phyloP scores from a whole-genome alignment of 1,140 invertebrate species.

The Lordiphosa mommai region DNA sequence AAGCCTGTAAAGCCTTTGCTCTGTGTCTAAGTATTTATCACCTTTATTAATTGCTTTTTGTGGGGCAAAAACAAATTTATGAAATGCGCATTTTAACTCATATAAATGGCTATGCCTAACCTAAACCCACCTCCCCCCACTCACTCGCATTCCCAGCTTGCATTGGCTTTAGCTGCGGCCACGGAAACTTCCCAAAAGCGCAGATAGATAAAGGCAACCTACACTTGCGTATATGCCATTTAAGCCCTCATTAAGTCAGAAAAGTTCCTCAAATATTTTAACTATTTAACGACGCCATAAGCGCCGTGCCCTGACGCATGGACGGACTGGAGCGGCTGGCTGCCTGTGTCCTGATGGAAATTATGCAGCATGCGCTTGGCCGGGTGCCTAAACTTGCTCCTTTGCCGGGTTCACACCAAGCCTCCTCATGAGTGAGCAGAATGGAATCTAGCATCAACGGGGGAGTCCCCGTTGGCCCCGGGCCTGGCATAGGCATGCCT shows the following conservation, averaged over 20 bases:
- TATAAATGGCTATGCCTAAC: too few species aligned
- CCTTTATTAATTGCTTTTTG: too few species aligned
- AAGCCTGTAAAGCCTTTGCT: too few species aligned
- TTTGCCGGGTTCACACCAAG: constrained; percentile 20
- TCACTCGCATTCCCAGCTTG: background rate
- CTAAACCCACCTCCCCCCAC: background rate
- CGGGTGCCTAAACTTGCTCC: constrained; percentile 34
- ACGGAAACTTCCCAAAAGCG: constrained; percentile 1
- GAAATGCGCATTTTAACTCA: too few species aligned
- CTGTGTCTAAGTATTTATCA: too few species aligned
- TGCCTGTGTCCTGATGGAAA: constrained; percentile 37
- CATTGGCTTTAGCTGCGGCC: background rate
- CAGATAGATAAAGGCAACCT: constrained; percentile 10
- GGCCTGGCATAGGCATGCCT: constrained; percentile 15
- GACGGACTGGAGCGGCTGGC: constrained; percentile 6
- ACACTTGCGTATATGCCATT: constrained; percentile 35
- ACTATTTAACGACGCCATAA: constrained; percentile 55
- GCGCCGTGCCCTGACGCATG: constrained; percentile 23
- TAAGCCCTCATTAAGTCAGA: constrained; percentile 52
- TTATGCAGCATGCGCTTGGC: constrained; percentile 42
- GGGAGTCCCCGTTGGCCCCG: background rate
- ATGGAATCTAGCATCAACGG: constrained; percentile 1
- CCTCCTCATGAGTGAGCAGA: background rate
- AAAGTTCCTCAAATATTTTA: constrained; percentile 53
- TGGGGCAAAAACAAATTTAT: too few species aligned